Evolutionary conservation across 1,140 invertebrate genomes (phyloP).

Genomic region (Nymphalis io): DNA sequence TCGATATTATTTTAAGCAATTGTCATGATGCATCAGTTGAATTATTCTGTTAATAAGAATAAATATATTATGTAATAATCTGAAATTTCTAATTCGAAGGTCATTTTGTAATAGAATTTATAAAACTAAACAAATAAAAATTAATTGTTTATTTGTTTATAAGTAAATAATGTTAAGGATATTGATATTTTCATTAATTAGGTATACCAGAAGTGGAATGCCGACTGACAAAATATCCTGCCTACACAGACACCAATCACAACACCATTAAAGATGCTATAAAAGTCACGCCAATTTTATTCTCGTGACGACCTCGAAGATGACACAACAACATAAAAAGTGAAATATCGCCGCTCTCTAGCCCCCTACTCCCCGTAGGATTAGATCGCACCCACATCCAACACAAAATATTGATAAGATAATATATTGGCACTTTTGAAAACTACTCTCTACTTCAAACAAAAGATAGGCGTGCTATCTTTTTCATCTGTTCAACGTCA

Average conservation of each 20-base stretch:
- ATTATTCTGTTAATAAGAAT: too few relatives aligned
- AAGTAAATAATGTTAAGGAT: too few relatives aligned
- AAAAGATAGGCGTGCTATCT: slow-evolving; percentile 1
- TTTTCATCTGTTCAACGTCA: background rate
- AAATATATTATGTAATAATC: too few relatives aligned
- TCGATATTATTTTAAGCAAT: too few relatives aligned
- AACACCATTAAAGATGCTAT: slow-evolving; percentile 16
- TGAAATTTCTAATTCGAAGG: too few relatives aligned
- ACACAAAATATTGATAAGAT: slow-evolving; percentile 46
- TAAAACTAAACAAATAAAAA: too few relatives aligned
- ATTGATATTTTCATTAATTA: too few relatives aligned
- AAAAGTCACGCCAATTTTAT: slow-evolving; percentile 41
- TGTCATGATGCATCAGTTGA: too few relatives aligned
- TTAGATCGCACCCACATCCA: slow-evolving; percentile 70
- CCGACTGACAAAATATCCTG: too few relatives aligned
- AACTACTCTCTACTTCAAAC: slow-evolving; percentile 12
- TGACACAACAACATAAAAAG: slow-evolving; percentile 64
- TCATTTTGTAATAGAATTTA: too few relatives aligned
- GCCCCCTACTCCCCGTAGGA: slow-evolving; percentile 63
- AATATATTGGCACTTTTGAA: slow-evolving; percentile 14
- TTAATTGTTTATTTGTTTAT: too few relatives aligned
- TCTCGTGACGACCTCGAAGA: slow-evolving; percentile 59
- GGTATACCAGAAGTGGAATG: too few relatives aligned
- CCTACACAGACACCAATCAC: slow-evolving; percentile 17
- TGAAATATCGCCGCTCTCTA: slow-evolving; percentile 71